phyloP scores from a whole-genome alignment of 2,797 vertebrate genomes.

The Micromesistius poutassou region DNA sequence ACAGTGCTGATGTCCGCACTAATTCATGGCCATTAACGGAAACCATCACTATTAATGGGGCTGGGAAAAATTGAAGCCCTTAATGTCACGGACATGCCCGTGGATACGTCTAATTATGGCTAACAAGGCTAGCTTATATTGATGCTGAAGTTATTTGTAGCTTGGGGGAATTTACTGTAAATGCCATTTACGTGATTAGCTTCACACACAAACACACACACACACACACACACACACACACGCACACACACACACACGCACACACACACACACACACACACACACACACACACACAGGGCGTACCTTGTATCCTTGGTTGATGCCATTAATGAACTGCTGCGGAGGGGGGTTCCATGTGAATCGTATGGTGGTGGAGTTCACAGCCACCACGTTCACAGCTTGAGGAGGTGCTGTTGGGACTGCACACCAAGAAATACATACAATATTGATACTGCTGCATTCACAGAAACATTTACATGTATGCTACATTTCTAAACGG shows the following conservation, averaged over 20 bases:
- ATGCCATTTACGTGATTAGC: too few relatives aligned
- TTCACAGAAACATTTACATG: not conserved
- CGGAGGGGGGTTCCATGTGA: conserved; percentile 91
- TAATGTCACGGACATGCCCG: not conserved
- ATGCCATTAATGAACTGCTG: conserved; percentile 97
- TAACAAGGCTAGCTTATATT: not conserved
- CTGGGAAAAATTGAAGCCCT: not conserved
- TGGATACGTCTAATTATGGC: not conserved
- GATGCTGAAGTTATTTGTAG: not conserved
- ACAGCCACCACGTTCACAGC: conserved; percentile 82
- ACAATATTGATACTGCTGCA: not conserved
- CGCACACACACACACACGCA: conserved; percentile 12
- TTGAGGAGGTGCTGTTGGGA: conserved; percentile 92
- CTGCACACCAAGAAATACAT: conserved; percentile 59
- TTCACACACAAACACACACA: conserved; percentile 12
- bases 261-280: conserved; percentile 1
- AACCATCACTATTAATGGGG: not conserved
- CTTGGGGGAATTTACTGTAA: not conserved
- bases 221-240: conserved; percentile 1
- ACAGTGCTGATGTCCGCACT: not conserved
- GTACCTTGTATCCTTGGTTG: conserved; percentile 97
- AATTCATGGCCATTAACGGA: not conserved
- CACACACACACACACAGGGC: conserved; percentile 15
- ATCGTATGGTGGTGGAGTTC: conserved; percentile 88
- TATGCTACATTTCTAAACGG: too few relatives aligned